These are phyloP conservation scores for Pilophorus perplexus DNA, from an alignment of 2,888 invertebrate species.

Conservation along the genomic window DNA sequence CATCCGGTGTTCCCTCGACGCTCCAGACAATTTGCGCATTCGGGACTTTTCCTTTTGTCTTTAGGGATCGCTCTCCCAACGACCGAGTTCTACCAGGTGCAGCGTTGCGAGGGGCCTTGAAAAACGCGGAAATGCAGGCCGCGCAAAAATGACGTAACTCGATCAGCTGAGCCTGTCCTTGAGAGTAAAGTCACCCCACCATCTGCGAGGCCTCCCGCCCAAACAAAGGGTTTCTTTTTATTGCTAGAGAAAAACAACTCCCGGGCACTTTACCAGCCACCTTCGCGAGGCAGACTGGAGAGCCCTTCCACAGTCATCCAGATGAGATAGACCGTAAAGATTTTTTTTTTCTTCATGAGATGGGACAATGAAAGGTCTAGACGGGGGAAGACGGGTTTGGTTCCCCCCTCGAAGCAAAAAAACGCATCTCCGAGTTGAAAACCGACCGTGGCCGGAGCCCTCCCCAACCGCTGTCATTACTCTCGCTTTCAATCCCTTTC, in stretches of 20 bases:
- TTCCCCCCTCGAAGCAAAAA: background rate
- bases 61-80: no score
- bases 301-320: no score
- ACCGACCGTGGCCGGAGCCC: background rate
- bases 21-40: no score
- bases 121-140: constrained; percentile 44
- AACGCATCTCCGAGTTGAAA: background rate
- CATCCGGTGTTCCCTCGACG: background rate
- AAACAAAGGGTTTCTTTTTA: constrained; percentile 6
- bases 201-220: no score
- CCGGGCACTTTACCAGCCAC: no score
- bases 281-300: no score
- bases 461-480: background rate
- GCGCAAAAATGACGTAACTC: constrained; percentile 40
- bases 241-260: no score
- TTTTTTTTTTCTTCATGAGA: background rate
- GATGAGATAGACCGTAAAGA: background rate
- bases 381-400: background rate
- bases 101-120: constrained; percentile 4
- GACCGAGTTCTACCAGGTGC: constrained; percentile 39
- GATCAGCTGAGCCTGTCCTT: constrained; percentile 42
- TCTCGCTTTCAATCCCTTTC: background rate
- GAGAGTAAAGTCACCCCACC: no score
- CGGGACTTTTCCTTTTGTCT: no score
- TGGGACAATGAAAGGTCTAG: constrained; percentile 30